Percentiles rank a stretch among this genome's conserved stretches.
Evolutionary conservation across 1,140 invertebrate genomes (phyloP).

Genomic region (Heliconius melpomene): DNA sequence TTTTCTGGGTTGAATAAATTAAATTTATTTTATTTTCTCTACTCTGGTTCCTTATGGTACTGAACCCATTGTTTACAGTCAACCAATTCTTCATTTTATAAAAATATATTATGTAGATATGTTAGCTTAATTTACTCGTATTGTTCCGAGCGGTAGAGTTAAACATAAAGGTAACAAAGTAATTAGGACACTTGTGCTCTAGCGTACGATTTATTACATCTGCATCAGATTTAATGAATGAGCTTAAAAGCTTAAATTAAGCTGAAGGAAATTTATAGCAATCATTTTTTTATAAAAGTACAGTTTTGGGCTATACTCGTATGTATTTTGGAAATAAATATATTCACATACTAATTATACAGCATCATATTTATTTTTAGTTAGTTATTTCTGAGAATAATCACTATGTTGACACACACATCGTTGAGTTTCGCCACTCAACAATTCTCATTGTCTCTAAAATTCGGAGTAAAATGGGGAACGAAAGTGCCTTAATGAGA

Average conservation of each 20-base stretch:
- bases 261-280: background rate
- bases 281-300: background rate
- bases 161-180: background rate
- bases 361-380: too few relatives aligned
- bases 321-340: too few relatives aligned
- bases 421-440: too few relatives aligned
- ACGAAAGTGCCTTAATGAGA: too few relatives aligned
- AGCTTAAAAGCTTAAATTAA: background rate
- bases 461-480: too few relatives aligned
- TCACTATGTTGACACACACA: too few relatives aligned
- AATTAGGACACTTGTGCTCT: constrained; percentile 8
- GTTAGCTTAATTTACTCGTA: background rate
- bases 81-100: background rate
- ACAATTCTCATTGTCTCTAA: too few relatives aligned
- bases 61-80: background rate
- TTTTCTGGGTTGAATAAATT: too few relatives aligned
- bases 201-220: constrained; percentile 6
- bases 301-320: too few relatives aligned
- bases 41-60: background rate
- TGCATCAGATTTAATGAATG: constrained; percentile 4
- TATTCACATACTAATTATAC: too few relatives aligned
- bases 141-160: background rate
- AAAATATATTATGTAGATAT: background rate
- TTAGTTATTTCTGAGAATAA: too few relatives aligned
- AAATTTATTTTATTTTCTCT: too few relatives aligned